phyloP scores from a whole-genome alignment of 2,888 invertebrate genomes.

The Drosophila recens region DNA sequence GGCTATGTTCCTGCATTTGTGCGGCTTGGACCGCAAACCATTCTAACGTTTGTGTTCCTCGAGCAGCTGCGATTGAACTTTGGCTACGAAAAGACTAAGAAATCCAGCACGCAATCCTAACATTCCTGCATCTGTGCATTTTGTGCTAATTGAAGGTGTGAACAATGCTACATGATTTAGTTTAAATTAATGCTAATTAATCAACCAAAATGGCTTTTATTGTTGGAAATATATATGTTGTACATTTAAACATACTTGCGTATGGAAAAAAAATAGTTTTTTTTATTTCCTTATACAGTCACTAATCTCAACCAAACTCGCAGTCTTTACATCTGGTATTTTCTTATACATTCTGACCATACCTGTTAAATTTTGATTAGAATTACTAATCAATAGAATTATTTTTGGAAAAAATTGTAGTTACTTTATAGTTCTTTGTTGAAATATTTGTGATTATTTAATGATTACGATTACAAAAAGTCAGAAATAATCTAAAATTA shows the following conservation, averaged over 20 bases:
- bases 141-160: slow-evolving; percentile 27
- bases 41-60: slow-evolving; percentile 97
- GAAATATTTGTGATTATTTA: too few relatives aligned
- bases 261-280: background rate
- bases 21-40: slow-evolving; percentile 98
- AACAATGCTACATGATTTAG: slow-evolving; percentile 31
- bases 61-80: slow-evolving; percentile 96
- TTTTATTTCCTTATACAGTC: too few relatives aligned
- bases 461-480: too few relatives aligned
- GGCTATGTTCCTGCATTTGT: slow-evolving; percentile 98
- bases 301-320: too few relatives aligned
- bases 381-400: too few relatives aligned
- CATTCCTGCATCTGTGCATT: slow-evolving; percentile 63
- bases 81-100: slow-evolving; percentile 85
- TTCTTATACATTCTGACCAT: too few relatives aligned
- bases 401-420: too few relatives aligned
- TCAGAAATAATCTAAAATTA: too few relatives aligned
- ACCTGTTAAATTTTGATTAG: too few relatives aligned
- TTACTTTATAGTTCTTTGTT: too few relatives aligned
- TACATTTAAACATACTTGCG: slow-evolving; percentile 14
- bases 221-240: slow-evolving; percentile 42
- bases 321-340: too few relatives aligned
- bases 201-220: slow-evolving; percentile 55
- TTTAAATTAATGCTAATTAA: slow-evolving; percentile 42
- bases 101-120: slow-evolving; percentile 40